phyloP scores from a whole-genome alignment of 2,797 vertebrate species.

The Schizopygopsis malacanthus region DNA sequence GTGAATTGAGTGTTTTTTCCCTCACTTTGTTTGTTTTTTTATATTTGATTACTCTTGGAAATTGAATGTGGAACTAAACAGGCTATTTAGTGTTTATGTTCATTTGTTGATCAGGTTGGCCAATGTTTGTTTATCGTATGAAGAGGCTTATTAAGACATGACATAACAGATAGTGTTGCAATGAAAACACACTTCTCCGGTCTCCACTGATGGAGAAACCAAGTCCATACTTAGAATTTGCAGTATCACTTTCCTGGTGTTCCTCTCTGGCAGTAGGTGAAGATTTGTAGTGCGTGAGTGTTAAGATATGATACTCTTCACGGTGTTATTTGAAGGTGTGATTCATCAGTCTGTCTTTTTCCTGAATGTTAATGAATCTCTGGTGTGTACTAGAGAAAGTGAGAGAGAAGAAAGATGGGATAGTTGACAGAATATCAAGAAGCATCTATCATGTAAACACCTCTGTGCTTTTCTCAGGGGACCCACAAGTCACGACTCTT shows the following conservation, averaged over 20 bases:
- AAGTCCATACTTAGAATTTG: not conserved
- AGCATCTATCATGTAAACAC: slow-evolving; percentile 43
- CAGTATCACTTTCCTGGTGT: not conserved
- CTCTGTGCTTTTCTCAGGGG: slow-evolving; percentile 44
- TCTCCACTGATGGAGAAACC: slow-evolving; percentile 5
- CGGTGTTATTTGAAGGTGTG: slow-evolving; percentile 44
- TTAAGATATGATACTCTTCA: slow-evolving; percentile 32
- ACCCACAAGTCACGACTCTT: slow-evolving; percentile 54
- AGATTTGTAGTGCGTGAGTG: slow-evolving; percentile 24
- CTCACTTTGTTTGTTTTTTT: not conserved
- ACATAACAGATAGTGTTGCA: not conserved
- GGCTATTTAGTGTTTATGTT: not conserved
- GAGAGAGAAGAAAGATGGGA: slow-evolving; percentile 26
- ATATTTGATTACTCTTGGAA: slow-evolving; percentile 11
- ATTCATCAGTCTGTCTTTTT: slow-evolving; percentile 68
- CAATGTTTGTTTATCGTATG: slow-evolving; percentile 10
- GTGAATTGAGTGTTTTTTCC: not conserved
- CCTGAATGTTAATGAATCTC: slow-evolving; percentile 55
- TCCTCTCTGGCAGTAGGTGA: slow-evolving; percentile 8
- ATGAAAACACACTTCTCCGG: not conserved
- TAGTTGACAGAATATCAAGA: slow-evolving; percentile 12
- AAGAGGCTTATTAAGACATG: not conserved
- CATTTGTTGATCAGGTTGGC: not conserved
- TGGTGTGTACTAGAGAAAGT: slow-evolving; percentile 22
- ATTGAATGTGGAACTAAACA: not conserved